Percentiles rank a stretch among this genome's conserved stretches.
Conservation (phyloP, 2,888 invertebrate species). For the Sthenelais limicola region DNA sequence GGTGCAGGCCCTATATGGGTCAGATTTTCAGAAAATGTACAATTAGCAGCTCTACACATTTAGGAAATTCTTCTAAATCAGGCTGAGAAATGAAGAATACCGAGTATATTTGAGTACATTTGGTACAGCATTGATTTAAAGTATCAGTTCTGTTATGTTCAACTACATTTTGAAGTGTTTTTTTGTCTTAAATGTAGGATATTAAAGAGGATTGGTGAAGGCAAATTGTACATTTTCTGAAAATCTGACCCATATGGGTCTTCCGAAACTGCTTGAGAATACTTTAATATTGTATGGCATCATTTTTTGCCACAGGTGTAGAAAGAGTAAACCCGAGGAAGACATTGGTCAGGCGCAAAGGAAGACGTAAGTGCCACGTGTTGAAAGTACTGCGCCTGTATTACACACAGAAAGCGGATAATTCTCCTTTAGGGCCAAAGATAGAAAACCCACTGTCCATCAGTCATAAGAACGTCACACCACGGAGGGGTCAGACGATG, state of each 20-base stretch:
- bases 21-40: too few species aligned
- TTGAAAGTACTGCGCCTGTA: slow-evolving; percentile 19
- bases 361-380: background rate
- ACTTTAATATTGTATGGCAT: background rate
- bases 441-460: background rate
- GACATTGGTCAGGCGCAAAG: background rate
- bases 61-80: too few species aligned
- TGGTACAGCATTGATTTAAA: too few species aligned
- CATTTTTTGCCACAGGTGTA: background rate
- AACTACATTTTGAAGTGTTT: background rate
- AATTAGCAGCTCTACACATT: too few species aligned
- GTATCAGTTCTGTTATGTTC: too few species aligned
- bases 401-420: slow-evolving; percentile 5
- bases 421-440: background rate
- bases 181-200: background rate
- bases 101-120: too few species aligned
- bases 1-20: too few species aligned
- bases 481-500: slow-evolving; percentile 2
- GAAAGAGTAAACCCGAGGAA: slow-evolving; percentile 1
- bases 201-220: too few species aligned
- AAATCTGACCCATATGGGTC: too few species aligned
- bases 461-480: slow-evolving; percentile 15
- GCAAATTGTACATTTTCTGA: too few species aligned
- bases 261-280: too few species aligned
- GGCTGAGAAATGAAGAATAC: too few species aligned